phyloP scores from a whole-genome alignment of 2,888 invertebrate genomes.

The Geotrupes spiniger region DNA sequence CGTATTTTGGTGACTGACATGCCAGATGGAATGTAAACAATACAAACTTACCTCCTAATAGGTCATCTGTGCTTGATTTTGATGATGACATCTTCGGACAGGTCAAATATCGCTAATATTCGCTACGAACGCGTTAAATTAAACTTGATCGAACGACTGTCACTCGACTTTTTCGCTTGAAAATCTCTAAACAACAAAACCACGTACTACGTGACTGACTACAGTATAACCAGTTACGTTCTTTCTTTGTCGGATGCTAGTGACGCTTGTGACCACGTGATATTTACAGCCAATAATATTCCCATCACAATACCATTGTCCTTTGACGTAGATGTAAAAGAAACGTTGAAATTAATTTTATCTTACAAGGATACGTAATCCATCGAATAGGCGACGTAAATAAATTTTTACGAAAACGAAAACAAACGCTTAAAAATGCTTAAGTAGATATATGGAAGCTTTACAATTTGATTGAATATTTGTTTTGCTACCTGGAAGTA shows the following conservation, averaged over 20 bases:
- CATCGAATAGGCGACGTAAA: too few relatives aligned
- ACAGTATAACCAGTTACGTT: constrained; percentile 34
- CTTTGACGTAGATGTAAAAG: constrained; percentile 20
- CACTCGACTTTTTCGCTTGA: constrained; percentile 10
- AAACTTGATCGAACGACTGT: constrained; percentile 6
- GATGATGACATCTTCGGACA: constrained; percentile 45
- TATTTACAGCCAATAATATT: constrained; percentile 20
- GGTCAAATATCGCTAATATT: constrained; percentile 16
- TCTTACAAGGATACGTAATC: constrained; percentile 8
- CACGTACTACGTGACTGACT: constrained; percentile 39
- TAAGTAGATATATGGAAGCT: too few relatives aligned
- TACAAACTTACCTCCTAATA: constrained; percentile 45
- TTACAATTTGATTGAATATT: too few relatives aligned
- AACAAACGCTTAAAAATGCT: too few relatives aligned
- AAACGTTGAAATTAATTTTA: constrained; percentile 18
- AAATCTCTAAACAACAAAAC: constrained; percentile 10
- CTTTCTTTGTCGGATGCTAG: constrained; percentile 33
- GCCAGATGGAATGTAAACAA: constrained; percentile 29
- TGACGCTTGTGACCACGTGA: constrained; percentile 33
- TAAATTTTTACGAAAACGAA: too few relatives aligned
- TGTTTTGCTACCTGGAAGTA: too few relatives aligned
- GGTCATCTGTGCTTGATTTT: constrained; percentile 48
- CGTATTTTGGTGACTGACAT: constrained; percentile 19
- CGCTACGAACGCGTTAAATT: constrained; percentile 6
- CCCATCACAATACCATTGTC: constrained; percentile 9